Evolutionary conservation across 2,888 invertebrate genomes (phyloP).

Genomic region (Ypsolopha sequella): DNA sequence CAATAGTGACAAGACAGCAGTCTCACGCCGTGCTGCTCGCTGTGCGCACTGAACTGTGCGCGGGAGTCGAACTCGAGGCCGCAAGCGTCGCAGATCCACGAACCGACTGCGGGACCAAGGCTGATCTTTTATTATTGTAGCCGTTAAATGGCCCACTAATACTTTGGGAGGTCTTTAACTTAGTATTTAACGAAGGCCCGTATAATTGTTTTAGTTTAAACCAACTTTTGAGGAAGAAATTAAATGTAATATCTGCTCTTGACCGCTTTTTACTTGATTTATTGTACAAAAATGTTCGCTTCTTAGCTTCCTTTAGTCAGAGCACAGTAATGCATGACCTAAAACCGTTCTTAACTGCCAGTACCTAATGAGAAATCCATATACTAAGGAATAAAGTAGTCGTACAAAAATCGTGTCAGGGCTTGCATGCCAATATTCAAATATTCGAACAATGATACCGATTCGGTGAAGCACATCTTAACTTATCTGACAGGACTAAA

Average conservation of each 20-base stretch:
- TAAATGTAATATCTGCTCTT: neutral
- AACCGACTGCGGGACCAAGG: conserved; percentile 10
- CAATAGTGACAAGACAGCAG: conserved; percentile 48
- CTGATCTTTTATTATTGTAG: neutral
- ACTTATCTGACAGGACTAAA: too few species aligned
- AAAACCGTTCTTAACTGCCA: too few species aligned
- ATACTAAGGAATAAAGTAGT: too few species aligned
- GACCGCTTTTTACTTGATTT: neutral
- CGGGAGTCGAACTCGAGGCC: conserved; percentile 28
- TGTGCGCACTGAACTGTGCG: conserved; percentile 13
- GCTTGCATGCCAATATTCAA: too few species aligned
- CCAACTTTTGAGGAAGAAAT: neutral
- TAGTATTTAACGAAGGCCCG: neutral
- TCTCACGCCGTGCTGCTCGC: conserved; percentile 33
- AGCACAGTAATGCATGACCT: too few species aligned
- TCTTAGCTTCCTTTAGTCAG: too few species aligned
- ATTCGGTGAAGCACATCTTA: too few species aligned
- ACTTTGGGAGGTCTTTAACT: neutral
- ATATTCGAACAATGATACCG: too few species aligned
- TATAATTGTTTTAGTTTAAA: neutral
- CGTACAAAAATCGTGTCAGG: too few species aligned
- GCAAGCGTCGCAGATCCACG: conserved; percentile 50
- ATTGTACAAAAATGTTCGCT: too few species aligned
- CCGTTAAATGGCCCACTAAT: neutral
- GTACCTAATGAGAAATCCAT: too few species aligned